Conservation (phyloP, 1,140 invertebrate species). For the Cydia splendana region DNA sequence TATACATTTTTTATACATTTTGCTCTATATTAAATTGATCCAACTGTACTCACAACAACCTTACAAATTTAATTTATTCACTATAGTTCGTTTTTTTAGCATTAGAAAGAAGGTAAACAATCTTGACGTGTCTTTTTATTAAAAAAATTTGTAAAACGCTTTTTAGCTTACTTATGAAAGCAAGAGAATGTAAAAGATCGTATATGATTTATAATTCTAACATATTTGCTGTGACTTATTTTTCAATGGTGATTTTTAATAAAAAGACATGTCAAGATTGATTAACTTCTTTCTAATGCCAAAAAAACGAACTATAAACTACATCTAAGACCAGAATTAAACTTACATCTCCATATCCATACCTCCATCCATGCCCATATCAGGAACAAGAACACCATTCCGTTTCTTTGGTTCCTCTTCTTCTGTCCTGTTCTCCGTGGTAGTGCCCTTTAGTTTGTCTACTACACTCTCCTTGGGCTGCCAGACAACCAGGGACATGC, state of each 20-base stretch:
- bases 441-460: slow-evolving; percentile 65
- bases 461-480: slow-evolving; percentile 83
- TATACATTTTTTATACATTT: too few species aligned
- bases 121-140: too few species aligned
- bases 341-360: slow-evolving; percentile 71
- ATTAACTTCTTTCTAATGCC: too few species aligned
- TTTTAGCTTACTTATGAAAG: too few species aligned
- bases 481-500: slow-evolving; percentile 89
- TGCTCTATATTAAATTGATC: background rate
- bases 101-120: too few species aligned
- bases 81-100: too few species aligned
- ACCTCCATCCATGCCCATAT: slow-evolving; percentile 39
- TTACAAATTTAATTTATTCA: background rate
- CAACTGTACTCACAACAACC: background rate
- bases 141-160: too few species aligned
- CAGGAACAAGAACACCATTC: slow-evolving; percentile 61
- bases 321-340: slow-evolving; percentile 12
- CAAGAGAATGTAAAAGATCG: too few species aligned
- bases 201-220: too few species aligned
- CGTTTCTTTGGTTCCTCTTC: slow-evolving; percentile 55
- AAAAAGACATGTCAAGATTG: too few species aligned
- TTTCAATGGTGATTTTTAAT: too few species aligned
- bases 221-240: too few species aligned
- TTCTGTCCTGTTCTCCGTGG: slow-evolving; percentile 41
- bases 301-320: background rate